Base-by-base conservation (phyloP, 2,797 vertebrate genomes). In the Staurois parvus region DNA sequence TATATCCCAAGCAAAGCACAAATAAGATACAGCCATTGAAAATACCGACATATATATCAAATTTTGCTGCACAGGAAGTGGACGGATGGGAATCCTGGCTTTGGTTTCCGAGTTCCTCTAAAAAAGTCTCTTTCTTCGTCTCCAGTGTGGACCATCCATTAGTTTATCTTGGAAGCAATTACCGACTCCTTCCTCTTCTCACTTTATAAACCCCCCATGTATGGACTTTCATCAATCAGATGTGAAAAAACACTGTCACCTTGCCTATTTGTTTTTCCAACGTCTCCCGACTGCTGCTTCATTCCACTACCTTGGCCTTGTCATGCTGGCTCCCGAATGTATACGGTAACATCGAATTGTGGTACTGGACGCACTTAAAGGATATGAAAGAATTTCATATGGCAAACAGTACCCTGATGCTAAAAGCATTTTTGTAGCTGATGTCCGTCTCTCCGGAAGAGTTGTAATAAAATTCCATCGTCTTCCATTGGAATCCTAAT, bases 351-450 rank as follows among this genome's bases (percentile, higher is more conserved):
- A 74, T 83, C 69, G 69, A n/a, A 87, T 87, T 83, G 78, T 83
- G 87, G 70, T 88, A 52, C 73, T 85, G 86, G 83, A 77, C 76
- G 40, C 59, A 37, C 83, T 87, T 84, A 72, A 78, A 81, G 76
- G 86, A 73, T 84, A 85, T 77, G 72, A 87, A 70, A 0, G 3
- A 85, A 79, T 42, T 24, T 86, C 85, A 78, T 90, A 88, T 91
- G 88, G 87, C 86, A 81, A 81, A 68, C 72, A 59, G 81, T 73
- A 84, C 10, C 59, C 32, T 1, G 10, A 88, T 90, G 62, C 75
- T 62, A 74, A 79, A 73, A 84, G 85, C 87, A 86, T 90, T 91
- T 88, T 84, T 79, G 89, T 88, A 88, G 89, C 86, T 85, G 84
- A 68, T 32, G 59, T 87, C 88, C 82, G 88, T 75, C 66, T 37